Evolutionary conservation across 2,797 vertebrate species (phyloP).

Genomic region (Muscicapa striata): DNA sequence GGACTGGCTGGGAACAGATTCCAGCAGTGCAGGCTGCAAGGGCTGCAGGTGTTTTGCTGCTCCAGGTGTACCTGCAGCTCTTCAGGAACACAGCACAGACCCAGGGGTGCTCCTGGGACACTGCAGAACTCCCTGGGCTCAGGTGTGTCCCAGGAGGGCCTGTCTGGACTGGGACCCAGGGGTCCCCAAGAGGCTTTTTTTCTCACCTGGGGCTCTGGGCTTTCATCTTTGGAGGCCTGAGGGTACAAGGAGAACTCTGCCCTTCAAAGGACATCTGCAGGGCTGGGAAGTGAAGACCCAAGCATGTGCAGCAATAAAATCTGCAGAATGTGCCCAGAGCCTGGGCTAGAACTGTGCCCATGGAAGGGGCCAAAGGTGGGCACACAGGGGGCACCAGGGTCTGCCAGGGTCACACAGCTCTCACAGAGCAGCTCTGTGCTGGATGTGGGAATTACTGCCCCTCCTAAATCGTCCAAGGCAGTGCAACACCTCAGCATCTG

Average conservation of each 20-base stretch:
- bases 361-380: background rate
- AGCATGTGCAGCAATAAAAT: accelerated
- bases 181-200: background rate
- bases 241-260: background rate
- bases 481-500: background rate
- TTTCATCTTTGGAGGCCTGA: background rate
- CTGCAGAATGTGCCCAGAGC: background rate
- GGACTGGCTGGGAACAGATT: background rate
- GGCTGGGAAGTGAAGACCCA: background rate
- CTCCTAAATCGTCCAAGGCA: background rate
- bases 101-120: background rate
- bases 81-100: background rate
- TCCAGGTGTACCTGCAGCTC: background rate
- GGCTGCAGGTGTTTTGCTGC: background rate
- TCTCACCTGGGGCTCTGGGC: background rate
- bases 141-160: background rate
- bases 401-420: background rate
- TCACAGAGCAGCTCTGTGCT: accelerated
- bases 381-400: background rate
- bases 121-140: accelerated
- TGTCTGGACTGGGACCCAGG: background rate
- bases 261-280: background rate
- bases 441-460: background rate
- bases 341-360: background rate
- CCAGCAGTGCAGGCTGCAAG: background rate